Evolutionary conservation across 2,888 invertebrate genomes (phyloP), one percentile per base, ranked within the genome.

Genomic region (Cyclophora punctaria): DNA sequence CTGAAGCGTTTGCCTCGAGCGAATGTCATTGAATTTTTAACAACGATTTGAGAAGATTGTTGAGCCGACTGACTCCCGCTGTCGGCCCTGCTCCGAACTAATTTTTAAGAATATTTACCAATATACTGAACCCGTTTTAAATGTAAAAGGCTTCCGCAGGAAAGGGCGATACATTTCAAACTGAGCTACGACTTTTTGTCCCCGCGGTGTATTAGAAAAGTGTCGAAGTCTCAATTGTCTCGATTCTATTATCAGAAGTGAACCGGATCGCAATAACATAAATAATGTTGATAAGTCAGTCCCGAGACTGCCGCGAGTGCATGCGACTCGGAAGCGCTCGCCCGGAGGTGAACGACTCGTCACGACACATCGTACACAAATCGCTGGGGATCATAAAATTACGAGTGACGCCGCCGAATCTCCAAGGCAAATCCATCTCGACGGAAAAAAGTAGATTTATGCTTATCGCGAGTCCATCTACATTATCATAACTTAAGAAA

Each of bases 11-110:
- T 65, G 73, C 73, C 68, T 65, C 61, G 57, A 64, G 74, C 73
- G 66, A 69, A 69, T 75, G 75, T 73, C 77, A 74, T 78, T 75
- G 76, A 77, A 76, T 75, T 77, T 75, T 74, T 74, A 75, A 75
- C 74, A 71, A 67, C 71, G 71, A 70, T 73, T 73, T 70, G 63
- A 67, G 66, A 62, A 72, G 68, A 71, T 74, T 67, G 69, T 70
- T 71, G 71, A 65, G 60, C 60, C 62, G 64, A 64, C 64, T 67
- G 57, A 49, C 50, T 45, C 41, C 44, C 60, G 62, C 37, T 5
- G 37, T 45, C 49, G 57, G 59, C 57, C 62, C 60, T 59, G 63
- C 60, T 63, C 63, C 59, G 59, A 62, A 66, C 73, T 69, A 70
- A 73, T 70, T 73, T 67, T 66, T 63, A 66, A 59, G 60, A 52